These are phyloP conservation scores for Encarsia formosa DNA, from an alignment of 2,888 invertebrate species.

Conservation along the genomic window DNA sequence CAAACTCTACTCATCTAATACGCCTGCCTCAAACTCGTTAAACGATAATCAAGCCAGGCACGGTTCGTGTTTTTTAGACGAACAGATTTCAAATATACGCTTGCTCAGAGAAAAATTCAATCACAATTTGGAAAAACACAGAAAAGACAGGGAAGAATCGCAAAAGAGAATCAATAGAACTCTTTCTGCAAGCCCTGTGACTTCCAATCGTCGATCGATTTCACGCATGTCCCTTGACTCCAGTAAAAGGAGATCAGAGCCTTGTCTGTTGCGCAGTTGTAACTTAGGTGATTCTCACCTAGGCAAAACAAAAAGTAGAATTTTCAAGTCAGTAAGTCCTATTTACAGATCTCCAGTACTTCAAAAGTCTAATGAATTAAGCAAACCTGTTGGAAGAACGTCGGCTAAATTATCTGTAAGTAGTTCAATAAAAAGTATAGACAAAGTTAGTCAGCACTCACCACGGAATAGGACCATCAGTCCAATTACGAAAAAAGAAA, in stretches of 20 bases:
- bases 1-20: conserved; percentile 57
- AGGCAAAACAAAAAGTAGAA: conserved; percentile 18
- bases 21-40: conserved; percentile 51
- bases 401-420: conserved; percentile 19
- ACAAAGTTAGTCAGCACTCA: conserved; percentile 16
- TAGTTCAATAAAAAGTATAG: conserved; percentile 5
- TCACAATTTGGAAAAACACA: conserved; percentile 54
- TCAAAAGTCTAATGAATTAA: conserved; percentile 26
- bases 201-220: conserved; percentile 19
- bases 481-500: conserved; percentile 23
- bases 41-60: conserved; percentile 49
- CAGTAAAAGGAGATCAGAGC: conserved; percentile 32
- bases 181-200: conserved; percentile 32
- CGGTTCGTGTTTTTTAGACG: conserved; percentile 54
- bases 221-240: conserved; percentile 23
- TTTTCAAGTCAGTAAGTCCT: conserved; percentile 31
- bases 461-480: conserved; percentile 11
- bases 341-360: conserved; percentile 20
- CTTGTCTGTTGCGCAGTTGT: conserved; percentile 26
- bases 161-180: conserved; percentile 30
- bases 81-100: conserved; percentile 56
- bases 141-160: conserved; percentile 29
- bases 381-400: conserved; percentile 27
- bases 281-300: conserved; percentile 2
- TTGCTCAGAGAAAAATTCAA: conserved; percentile 62